These are phyloP conservation scores for Merodon equestris DNA, from an alignment of 2,888 invertebrate species.

Conservation along the genomic window DNA sequence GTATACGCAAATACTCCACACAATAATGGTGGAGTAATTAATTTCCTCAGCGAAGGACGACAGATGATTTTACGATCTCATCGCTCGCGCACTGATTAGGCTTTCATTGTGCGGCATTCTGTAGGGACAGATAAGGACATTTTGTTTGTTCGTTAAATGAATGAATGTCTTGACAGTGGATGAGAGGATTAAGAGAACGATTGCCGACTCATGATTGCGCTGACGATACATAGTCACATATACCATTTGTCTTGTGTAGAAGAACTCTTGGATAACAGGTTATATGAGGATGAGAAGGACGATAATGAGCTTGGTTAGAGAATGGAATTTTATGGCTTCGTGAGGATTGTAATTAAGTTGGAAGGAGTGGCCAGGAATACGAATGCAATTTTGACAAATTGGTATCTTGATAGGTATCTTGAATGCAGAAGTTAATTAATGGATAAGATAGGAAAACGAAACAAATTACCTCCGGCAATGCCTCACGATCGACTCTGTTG, in stretches of 20 bases:
- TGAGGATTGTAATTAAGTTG: constrained; percentile 24
- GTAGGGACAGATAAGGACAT: constrained; percentile 50
- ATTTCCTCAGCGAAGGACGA: constrained; percentile 37
- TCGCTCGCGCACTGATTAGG: constrained; percentile 33
- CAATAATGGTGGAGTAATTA: constrained; percentile 54
- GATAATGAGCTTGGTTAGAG: constrained; percentile 39
- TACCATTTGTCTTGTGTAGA: not conserved
- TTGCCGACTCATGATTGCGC: constrained; percentile 44
- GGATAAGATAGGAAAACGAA: no score
- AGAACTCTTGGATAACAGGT: constrained; percentile 7
- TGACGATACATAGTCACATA: not conserved
- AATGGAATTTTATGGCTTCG: constrained; percentile 24
- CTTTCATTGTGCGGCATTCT: constrained; percentile 46
- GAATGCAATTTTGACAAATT: constrained; percentile 29
- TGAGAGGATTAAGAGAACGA: constrained; percentile 49
- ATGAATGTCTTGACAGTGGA: not conserved
- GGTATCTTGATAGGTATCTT: not conserved
- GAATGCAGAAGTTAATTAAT: not conserved
- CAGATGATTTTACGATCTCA: constrained; percentile 13
- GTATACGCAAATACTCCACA: constrained; percentile 8
- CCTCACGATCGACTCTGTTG: no score
- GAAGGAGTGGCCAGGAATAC: not conserved
- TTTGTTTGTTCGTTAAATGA: constrained; percentile 14
- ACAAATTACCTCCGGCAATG: no score
- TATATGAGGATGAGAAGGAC: constrained; percentile 17